Evolutionary conservation across 2,888 invertebrate genomes (phyloP).

Genomic region (Leptopilina syphax): DNA sequence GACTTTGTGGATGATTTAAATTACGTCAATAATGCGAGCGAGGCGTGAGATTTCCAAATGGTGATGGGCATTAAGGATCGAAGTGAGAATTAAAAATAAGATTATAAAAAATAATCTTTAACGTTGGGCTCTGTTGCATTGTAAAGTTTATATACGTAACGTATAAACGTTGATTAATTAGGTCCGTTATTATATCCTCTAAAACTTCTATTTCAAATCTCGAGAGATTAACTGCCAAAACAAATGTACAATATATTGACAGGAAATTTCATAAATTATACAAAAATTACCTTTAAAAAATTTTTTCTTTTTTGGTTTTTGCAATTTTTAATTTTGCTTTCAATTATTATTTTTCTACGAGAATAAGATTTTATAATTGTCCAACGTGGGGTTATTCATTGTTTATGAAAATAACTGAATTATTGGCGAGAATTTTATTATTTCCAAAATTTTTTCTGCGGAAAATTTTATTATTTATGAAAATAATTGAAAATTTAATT

Average conservation of each 20-base stretch:
- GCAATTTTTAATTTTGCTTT: no score
- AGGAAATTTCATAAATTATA: no score
- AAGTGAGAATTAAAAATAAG: conserved; percentile 15
- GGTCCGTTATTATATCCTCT: conserved; percentile 68
- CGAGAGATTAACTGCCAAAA: conserved; percentile 19
- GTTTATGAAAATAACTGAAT: no score
- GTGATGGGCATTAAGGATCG: conserved; percentile 37
- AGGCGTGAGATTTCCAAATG: conserved; percentile 15
- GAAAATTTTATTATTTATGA: no score
- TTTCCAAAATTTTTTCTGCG: no score
- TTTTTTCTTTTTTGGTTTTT: neutral
- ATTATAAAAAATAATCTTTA: conserved; percentile 43
- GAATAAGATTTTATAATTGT: no score
- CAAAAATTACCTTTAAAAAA: neutral
- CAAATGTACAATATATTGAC: no score
- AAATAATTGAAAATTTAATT: no score
- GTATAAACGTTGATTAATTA: conserved; percentile 69
- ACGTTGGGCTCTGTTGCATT: conserved; percentile 70
- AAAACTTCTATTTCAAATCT: conserved; percentile 58
- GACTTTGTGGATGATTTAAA: neutral
- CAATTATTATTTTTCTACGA: no score
- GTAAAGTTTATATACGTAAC: conserved; percentile 69
- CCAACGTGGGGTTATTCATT: no score
- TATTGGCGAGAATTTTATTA: no score
- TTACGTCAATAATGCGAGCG: neutral